Base-by-base conservation (phyloP, 35 echinoderm and acorn worm species). In the Apostichopus parvimensis region DNA sequence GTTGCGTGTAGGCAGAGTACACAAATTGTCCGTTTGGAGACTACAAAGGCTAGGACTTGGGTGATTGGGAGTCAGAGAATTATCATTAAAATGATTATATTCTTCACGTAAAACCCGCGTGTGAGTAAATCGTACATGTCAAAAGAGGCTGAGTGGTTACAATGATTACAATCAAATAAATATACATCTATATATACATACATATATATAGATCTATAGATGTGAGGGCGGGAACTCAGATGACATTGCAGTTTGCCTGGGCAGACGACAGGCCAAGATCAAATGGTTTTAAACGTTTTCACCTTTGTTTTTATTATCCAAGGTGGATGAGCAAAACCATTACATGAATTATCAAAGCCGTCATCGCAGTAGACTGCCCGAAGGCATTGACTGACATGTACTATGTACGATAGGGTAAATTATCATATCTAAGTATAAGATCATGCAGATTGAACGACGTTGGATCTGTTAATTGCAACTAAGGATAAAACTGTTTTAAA, bases 1-100 rank as follows among this genome's bases (percentile, higher is more conserved):
- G 77, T 79, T 91, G 56, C 89, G 77, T 79, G 77, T 77, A 91
- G 73, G 89, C 89, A 91, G 72, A 91, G 86, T 88, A 88, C 86
- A 88, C 86, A 88, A 72, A 88, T 88, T 88, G 86, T 72, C 25
- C 61, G 86, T 88, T 88, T 57, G 55, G 0, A 18, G 15, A 21
- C 73, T 88, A 88, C 86, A 88, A 73, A 88, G 25, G 28, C 2
- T 17, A 75, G 54, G 86, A 88, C 72, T 23, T 88, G 53, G 26
- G 86, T 72, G 57, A 88, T 88, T 72, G 86, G 86, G 26, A 88
- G 64, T 24, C 68, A 64, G 15, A 54, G 86, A 88, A 88, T 88
- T 88, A 88, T 88, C 64, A 88, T 88, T 57, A 88, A 72, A 88
- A 88, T 88, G 86, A 88, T 88, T 65, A 88, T 20, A 23, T 9